A percentile compares a stretch with the other conserved stretches of the same genome.
These are phyloP conservation scores for Chelon auratus DNA, from an alignment of 2,797 vertebrate genomes.

Conservation along the genomic window DNA sequence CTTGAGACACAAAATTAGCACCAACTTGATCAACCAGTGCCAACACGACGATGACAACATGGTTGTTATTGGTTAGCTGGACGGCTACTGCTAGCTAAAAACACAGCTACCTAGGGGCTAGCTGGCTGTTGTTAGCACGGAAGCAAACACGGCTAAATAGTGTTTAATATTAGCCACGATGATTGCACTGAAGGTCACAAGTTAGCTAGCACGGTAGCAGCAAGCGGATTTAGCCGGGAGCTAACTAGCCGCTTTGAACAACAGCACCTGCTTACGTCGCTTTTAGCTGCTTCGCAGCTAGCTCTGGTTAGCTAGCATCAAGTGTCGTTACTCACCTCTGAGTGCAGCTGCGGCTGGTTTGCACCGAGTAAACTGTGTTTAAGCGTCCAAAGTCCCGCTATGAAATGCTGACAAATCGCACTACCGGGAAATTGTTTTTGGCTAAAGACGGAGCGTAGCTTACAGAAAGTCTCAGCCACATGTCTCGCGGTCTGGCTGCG, in stretches of 20 bases:
- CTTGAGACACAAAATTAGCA: conserved; percentile 52
- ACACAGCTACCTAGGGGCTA: conserved; percentile 45
- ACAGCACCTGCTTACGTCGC: conserved; percentile 78
- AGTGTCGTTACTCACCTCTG: conserved; percentile 66
- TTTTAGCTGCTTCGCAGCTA: conserved; percentile 63
- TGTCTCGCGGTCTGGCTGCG: conserved; percentile 71
- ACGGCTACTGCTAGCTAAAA: conserved; percentile 50
- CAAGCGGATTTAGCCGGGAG: conserved; percentile 49
- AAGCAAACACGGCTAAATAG: conserved; percentile 22
- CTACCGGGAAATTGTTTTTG: conserved; percentile 36
- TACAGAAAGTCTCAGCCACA: conserved; percentile 81
- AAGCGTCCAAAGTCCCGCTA: conserved; percentile 23
- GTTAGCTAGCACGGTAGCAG: conserved; percentile 54
- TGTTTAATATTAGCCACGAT: conserved; percentile 48
- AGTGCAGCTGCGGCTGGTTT: conserved; percentile 38
- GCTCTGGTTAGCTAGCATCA: conserved; percentile 49
- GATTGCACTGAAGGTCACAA: conserved; percentile 75
- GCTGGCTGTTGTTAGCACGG: conserved; percentile 28
- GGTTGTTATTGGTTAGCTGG: conserved; percentile 53
- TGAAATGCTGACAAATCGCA: conserved; percentile 25
- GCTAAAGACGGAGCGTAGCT: conserved; percentile 64
- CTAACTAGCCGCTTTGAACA: conserved; percentile 70
- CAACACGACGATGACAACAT: conserved; percentile 73
- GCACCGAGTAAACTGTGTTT: conserved; percentile 3
- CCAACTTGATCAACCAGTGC: conserved; percentile 59